Percentiles rank a stretch among this genome's conserved stretches.
phyloP scores from a whole-genome alignment of 2,888 invertebrate species.

The Cheilosia scutellata region DNA sequence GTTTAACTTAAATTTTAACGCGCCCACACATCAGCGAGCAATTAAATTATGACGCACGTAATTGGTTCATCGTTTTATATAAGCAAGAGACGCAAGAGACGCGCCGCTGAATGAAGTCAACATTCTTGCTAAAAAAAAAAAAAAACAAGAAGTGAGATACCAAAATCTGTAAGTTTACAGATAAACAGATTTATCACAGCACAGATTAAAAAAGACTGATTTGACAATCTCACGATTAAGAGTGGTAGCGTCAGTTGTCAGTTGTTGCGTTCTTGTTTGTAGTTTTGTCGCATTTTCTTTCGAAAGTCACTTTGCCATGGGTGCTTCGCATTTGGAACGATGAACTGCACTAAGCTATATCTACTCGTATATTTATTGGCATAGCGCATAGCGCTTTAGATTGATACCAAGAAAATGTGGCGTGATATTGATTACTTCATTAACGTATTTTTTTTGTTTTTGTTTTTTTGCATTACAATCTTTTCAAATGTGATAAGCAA shows the following conservation, averaged over 20 bases:
- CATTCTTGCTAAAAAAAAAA: not conserved
- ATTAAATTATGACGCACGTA: constrained; percentile 16
- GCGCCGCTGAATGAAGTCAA: constrained; percentile 13
- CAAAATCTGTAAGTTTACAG: not conserved
- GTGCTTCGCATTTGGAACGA: constrained; percentile 6
- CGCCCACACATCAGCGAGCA: constrained; percentile 2
- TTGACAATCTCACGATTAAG: too few relatives aligned
- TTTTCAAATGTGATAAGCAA: not conserved
- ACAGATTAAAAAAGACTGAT: not conserved
- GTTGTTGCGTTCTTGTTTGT: not conserved
- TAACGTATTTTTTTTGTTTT: too few relatives aligned
- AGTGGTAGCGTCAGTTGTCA: not conserved
- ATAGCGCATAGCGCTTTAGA: not conserved
- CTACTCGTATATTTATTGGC: not conserved
- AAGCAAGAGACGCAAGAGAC: not conserved
- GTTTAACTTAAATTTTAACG: not conserved
- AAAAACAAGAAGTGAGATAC: not conserved
- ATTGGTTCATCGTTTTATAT: not conserved
- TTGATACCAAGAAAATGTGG: constrained; percentile 13
- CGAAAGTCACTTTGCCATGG: not conserved
- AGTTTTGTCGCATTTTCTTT: constrained; percentile 1
- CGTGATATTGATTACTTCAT: constrained; percentile 47
- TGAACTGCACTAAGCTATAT: not conserved
- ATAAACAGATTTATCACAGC: constrained; percentile 6
- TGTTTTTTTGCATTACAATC: not conserved